Base-by-base conservation (phyloP, 2,888 invertebrate species). In the Balanococcus diminutus region DNA sequence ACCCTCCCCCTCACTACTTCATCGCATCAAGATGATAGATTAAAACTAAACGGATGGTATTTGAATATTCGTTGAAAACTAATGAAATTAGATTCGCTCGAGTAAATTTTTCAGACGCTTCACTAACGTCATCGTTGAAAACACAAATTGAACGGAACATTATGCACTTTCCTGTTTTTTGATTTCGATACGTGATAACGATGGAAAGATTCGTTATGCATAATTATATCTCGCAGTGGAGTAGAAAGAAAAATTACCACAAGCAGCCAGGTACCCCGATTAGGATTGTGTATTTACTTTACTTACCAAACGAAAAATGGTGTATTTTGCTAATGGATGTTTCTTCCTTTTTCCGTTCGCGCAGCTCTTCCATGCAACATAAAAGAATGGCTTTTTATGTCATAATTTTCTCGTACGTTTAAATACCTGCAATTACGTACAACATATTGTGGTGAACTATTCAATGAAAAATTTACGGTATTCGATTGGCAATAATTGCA, bases 1-100 rank as follows among this genome's bases (percentile, higher is more conserved):
- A n/a, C n/a, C n/a, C n/a, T n/a, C n/a, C n/a, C n/a, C n/a, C n/a
- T n/a, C n/a, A n/a, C n/a, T n/a, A n/a, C n/a, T n/a, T n/a, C n/a
- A n/a, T n/a, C n/a, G n/a, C n/a, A n/a, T n/a, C n/a, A n/a, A n/a
- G n/a, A n/a, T n/a, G n/a, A n/a, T n/a, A n/a, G n/a, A n/a, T n/a
- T n/a, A n/a, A n/a, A n/a, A n/a, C n/a, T n/a, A n/a, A n/a, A 42
- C 42, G 42, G 72, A 2, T 28, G 72, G 72, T 72, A 72, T 72
- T 72, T 72, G 72, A 72, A 72, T 72, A 72, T 72, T 72, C 72
- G 72, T 72, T 72, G 72, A 72, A 72, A 72, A 11, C 72, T 28
- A 28, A 72, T 72, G 72, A 72, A 72, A 72, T 72, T 72, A 72
- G 72, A 72, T 28, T 16, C 72, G 72, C 72, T 72, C 31, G 72